Conservation (phyloP, 2,113 vertebrate species). For the Bufo gargarizans region DNA sequence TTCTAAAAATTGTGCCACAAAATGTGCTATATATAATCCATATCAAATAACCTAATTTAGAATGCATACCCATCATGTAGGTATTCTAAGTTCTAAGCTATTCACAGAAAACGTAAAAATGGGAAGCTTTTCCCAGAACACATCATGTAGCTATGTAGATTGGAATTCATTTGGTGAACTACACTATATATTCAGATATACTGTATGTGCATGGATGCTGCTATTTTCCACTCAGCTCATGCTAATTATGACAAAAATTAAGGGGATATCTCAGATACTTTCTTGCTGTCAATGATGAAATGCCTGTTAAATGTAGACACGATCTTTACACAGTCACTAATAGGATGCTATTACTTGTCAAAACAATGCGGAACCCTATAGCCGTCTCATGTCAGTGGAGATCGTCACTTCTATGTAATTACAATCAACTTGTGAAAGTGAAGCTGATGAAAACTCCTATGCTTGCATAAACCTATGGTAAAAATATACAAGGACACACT, state of each 20-base stretch:
- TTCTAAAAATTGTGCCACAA: too few species aligned
- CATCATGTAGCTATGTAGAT: too few species aligned
- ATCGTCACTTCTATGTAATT: constrained; percentile 38
- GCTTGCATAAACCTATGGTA: constrained; percentile 20
- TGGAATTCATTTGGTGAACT: too few species aligned
- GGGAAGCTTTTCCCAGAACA: too few species aligned
- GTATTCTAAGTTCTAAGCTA: too few species aligned
- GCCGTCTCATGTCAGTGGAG: constrained; percentile 10
- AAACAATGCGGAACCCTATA: constrained; percentile 43
- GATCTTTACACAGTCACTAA: constrained; percentile 18
- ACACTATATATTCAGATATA: too few species aligned
- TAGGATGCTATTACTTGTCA: constrained; percentile 42
- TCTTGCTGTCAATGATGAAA: neutral
- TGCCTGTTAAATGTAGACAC: constrained; percentile 22
- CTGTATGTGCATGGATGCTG: neutral
- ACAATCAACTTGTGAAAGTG: constrained; percentile 39
- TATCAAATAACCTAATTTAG: too few species aligned
- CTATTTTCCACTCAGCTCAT: neutral
- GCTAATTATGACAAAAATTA: constrained; percentile 21
- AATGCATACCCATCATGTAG: too few species aligned
- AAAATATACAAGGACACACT: constrained; percentile 19
- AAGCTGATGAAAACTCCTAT: constrained; percentile 31
- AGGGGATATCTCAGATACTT: neutral
- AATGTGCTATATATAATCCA: too few species aligned
- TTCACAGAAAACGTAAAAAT: too few species aligned